A percentile compares a stretch with the other conserved stretches of the same genome.
phyloP scores from a whole-genome alignment of 2,797 vertebrate species.

The Ceryle rudis region DNA sequence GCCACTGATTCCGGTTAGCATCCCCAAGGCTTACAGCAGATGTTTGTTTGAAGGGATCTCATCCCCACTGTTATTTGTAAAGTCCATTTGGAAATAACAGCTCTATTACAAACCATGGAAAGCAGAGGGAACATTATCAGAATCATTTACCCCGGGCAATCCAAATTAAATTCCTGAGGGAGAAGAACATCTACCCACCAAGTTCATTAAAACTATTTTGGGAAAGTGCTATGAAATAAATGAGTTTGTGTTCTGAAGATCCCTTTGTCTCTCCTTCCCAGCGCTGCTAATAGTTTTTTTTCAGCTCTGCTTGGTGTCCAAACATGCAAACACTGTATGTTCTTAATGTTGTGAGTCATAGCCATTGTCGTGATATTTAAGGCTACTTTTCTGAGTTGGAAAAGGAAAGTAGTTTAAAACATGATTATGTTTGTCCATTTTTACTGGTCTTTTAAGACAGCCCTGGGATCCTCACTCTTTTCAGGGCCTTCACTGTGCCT shows the following conservation, averaged over 20 bases:
- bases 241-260: not conserved
- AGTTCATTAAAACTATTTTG: not conserved
- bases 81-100: slow-evolving; percentile 59
- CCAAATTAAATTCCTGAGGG: not conserved
- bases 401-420: not conserved
- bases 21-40: slow-evolving; percentile 4
- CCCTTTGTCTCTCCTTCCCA: not conserved
- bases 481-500: not conserved
- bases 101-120: slow-evolving; percentile 28
- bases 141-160: slow-evolving; percentile 1
- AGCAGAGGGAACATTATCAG: slow-evolving; percentile 11
- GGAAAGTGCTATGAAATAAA: not conserved
- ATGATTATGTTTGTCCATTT: not conserved
- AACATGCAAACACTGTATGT: not conserved
- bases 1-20: not conserved
- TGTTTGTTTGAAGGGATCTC: slow-evolving; percentile 22
- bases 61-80: slow-evolving; percentile 26
- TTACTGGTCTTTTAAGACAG: not conserved
- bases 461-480: not conserved
- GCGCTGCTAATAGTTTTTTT: not conserved
- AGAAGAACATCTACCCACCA: not conserved
- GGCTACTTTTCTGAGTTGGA: not conserved
- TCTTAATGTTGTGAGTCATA: not conserved
- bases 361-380: not conserved
- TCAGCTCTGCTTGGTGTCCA: not conserved